A percentile compares a stretch with the other conserved stretches of the same genome.
These are phyloP conservation scores for Drusus annulatus DNA, from an alignment of 1,140 invertebrate genomes.

Conservation along the genomic window DNA sequence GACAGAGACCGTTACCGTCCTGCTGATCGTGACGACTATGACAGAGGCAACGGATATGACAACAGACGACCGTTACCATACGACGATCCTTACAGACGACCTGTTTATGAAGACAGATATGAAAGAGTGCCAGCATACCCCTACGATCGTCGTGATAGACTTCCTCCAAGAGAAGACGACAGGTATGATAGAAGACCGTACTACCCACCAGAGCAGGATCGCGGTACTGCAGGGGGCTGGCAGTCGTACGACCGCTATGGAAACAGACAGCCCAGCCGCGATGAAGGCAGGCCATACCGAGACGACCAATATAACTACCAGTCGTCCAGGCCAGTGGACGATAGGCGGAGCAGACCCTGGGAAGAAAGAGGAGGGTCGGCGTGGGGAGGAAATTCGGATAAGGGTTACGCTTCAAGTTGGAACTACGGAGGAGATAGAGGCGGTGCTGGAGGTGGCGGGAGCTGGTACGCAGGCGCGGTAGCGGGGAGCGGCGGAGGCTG, in stretches of 20 bases:
- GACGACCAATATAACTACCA: conserved; percentile 51
- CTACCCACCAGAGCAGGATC: conserved; percentile 37
- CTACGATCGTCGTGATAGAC: conserved; percentile 49
- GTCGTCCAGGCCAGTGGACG: conserved; percentile 60
- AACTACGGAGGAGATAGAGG: conserved; percentile 47
- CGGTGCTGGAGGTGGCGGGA: conserved; percentile 6
- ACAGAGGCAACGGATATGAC: conserved; percentile 44
- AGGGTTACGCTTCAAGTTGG: conserved; percentile 55
- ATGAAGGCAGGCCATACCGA: conserved; percentile 43
- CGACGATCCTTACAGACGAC: conserved; percentile 50
- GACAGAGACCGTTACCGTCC: conserved; percentile 45
- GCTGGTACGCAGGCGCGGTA: conserved; percentile 38
- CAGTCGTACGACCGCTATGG: conserved; percentile 51
- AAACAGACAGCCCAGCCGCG: conserved; percentile 31
- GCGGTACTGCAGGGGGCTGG: conserved; percentile 38
- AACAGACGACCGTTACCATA: conserved; percentile 8
- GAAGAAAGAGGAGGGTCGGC: conserved; percentile 65
- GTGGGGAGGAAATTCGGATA: conserved; percentile 60
- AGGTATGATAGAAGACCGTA: conserved; percentile 51
- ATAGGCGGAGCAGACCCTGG: conserved; percentile 65
- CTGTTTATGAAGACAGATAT: conserved; percentile 42
- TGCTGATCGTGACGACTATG: conserved; percentile 38
- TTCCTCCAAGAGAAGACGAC: conserved; percentile 45
- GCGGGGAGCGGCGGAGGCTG: conserved; percentile 39
- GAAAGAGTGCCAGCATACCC: conserved; percentile 18